A percentile compares a stretch with the other conserved stretches of the same genome.
These are phyloP conservation scores for Vulpes ferrilata DNA, from an alignment of 2,113 vertebrate genomes.

Conservation along the genomic window DNA sequence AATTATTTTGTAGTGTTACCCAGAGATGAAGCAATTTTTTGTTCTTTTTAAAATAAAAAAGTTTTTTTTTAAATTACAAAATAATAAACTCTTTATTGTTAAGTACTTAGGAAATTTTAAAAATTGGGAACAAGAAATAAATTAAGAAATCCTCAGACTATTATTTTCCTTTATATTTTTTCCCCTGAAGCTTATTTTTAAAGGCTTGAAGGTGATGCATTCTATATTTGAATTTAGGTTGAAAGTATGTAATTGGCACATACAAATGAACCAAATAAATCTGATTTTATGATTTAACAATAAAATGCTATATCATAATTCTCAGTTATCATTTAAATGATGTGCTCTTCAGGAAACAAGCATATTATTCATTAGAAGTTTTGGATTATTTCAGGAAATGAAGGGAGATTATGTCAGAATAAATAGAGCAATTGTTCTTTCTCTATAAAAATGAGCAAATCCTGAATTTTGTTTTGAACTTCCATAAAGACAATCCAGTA, in stretches of 20 bases:
- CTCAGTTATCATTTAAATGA: conserved; percentile 74
- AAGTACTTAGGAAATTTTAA: background rate
- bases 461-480: conserved; percentile 86
- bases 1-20: conserved; percentile 44
- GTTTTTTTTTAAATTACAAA: background rate
- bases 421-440: background rate
- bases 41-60: conserved; percentile 30
- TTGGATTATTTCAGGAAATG: conserved; percentile 77
- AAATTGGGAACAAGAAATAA: conserved; percentile 27
- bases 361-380: conserved; percentile 75
- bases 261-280: background rate
- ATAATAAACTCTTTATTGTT: conserved; percentile 39
- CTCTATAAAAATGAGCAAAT: background rate
- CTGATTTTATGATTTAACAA: conserved; percentile 73
- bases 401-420: conserved; percentile 62
- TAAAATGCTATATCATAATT: conserved; percentile 54
- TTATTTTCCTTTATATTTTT: background rate
- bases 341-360: conserved; percentile 70
- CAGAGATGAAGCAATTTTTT: conserved; percentile 49
- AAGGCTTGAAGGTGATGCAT: conserved; percentile 14
- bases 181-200: conserved; percentile 9
- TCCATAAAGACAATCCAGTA: conserved; percentile 91
- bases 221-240: conserved; percentile 40
- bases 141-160: background rate
- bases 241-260: conserved; percentile 35